A percentile compares a stretch with the other conserved stretches of the same genome.
These are phyloP conservation scores for Centroberyx gerrardi DNA, from an alignment of 2,797 vertebrate genomes.

Conservation along the genomic window DNA sequence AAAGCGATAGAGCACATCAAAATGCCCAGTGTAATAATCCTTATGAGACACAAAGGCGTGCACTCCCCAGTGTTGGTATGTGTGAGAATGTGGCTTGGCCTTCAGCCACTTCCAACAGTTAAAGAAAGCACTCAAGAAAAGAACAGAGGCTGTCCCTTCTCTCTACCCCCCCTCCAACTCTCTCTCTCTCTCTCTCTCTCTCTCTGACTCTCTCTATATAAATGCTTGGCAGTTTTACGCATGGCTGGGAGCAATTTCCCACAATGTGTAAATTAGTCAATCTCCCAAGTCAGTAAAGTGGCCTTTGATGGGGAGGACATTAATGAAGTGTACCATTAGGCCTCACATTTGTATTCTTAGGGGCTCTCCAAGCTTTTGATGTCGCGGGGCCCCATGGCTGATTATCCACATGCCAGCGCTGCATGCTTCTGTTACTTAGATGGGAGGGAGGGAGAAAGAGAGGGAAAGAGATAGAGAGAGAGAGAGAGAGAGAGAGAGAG, in stretches of 20 bases:
- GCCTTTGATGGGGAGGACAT: conserved; percentile 93
- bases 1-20: conserved; percentile 48
- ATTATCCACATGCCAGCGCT: conserved; percentile 91
- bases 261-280: conserved; percentile 99
- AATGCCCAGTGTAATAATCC: conserved; percentile 70
- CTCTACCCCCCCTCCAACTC: conserved; percentile 33
- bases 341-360: conserved; percentile 91
- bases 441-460: conserved; percentile 58
- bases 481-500: conserved; percentile 16
- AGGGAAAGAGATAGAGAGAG: neutral
- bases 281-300: conserved; percentile 94
- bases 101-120: conserved; percentile 80
- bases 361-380: conserved; percentile 91
- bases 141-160: conserved; percentile 75
- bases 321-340: conserved; percentile 96
- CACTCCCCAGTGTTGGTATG: conserved; percentile 63
- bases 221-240: conserved; percentile 89
- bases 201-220: conserved; percentile 85
- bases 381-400: conserved; percentile 88
- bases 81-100: conserved; percentile 79
- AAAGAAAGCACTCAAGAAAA: conserved; percentile 74
- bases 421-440: conserved; percentile 88
- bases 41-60: conserved; percentile 69
- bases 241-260: conserved; percentile 97
- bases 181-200: conserved; percentile 68